Conservation (phyloP, 2,113 vertebrate genomes). For the Lophura nycthemera region DNA sequence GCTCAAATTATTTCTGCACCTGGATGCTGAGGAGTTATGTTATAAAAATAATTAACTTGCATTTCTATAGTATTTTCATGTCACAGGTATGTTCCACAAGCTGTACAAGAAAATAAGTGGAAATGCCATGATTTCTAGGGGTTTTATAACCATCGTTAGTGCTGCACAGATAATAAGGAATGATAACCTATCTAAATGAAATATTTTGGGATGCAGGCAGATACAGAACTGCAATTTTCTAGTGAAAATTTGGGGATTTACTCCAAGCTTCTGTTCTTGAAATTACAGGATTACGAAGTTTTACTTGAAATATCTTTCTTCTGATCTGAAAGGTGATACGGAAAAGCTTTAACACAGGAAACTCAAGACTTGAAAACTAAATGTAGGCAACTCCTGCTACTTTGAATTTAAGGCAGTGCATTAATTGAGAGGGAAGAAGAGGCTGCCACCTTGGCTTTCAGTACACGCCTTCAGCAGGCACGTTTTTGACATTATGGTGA, state of each 20-base stretch:
- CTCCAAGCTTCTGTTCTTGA: neutral
- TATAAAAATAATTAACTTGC: constrained; percentile 30
- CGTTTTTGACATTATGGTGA: neutral
- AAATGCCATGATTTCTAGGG: neutral
- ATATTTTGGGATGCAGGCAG: constrained; percentile 6
- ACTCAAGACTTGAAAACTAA: neutral
- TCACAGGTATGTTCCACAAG: neutral
- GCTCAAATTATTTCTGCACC: constrained; percentile 30
- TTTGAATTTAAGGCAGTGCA: neutral
- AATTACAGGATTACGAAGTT: neutral
- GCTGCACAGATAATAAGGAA: neutral
- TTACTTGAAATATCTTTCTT: neutral
- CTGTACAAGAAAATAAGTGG: neutral
- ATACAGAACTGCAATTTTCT: neutral
- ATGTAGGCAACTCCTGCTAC: neutral
- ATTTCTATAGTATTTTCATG: constrained; percentile 25
- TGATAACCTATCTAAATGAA: constrained; percentile 15
- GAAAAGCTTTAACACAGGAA: neutral
- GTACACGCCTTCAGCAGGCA: neutral
- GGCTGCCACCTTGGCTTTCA: neutral
- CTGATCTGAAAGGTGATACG: neutral
- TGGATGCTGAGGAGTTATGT: constrained; percentile 6
- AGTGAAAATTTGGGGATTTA: neutral
- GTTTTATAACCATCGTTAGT: neutral
- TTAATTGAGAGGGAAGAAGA: neutral